Conservation (phyloP, 2,888 invertebrate species). For the Xanthia icteritia region DNA sequence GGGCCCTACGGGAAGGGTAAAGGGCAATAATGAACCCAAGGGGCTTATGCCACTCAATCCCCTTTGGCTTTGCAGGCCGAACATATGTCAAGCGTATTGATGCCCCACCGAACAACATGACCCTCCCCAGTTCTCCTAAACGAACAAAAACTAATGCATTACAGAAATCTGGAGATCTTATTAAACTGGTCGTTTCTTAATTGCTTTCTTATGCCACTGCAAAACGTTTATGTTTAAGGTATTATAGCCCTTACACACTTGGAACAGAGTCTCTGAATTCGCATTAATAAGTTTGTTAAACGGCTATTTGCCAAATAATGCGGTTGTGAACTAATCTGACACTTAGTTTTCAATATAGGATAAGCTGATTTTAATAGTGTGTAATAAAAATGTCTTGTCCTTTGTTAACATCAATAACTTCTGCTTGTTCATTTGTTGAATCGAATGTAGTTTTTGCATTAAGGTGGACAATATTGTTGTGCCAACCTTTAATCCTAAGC, state of each 20-base stretch:
- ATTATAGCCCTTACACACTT: constrained; percentile 32
- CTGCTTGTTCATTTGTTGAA: constrained; percentile 37
- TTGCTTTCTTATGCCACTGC: constrained; percentile 81
- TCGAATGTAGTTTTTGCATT: constrained; percentile 1
- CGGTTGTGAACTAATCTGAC: constrained; percentile 78
- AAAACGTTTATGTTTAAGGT: constrained; percentile 57
- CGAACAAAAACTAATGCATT: constrained; percentile 54
- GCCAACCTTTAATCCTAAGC: constrained; percentile 1
- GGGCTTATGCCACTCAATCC: constrained; percentile 88
- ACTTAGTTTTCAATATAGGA: constrained; percentile 72
- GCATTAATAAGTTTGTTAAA: constrained; percentile 21
- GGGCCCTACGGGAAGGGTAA: constrained; percentile 80
- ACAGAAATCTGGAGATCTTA: constrained; percentile 68
- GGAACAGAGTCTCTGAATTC: constrained; percentile 27
- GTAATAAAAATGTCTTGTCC: constrained; percentile 53
- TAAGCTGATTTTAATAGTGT: constrained; percentile 68
- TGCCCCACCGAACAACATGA: constrained; percentile 68
- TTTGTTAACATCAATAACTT: constrained; percentile 41
- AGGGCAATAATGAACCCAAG: constrained; percentile 86
- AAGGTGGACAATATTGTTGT: neutral
- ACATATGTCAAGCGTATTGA: constrained; percentile 86
- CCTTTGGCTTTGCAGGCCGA: constrained; percentile 81
- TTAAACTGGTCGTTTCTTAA: constrained; percentile 77
- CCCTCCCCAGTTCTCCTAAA: constrained; percentile 61
- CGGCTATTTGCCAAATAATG: constrained; percentile 73